Evolutionary conservation across 1,140 invertebrate species (phyloP), one percentile per base, ranked within the genome.

Genomic region (Atta cephalotes): DNA sequence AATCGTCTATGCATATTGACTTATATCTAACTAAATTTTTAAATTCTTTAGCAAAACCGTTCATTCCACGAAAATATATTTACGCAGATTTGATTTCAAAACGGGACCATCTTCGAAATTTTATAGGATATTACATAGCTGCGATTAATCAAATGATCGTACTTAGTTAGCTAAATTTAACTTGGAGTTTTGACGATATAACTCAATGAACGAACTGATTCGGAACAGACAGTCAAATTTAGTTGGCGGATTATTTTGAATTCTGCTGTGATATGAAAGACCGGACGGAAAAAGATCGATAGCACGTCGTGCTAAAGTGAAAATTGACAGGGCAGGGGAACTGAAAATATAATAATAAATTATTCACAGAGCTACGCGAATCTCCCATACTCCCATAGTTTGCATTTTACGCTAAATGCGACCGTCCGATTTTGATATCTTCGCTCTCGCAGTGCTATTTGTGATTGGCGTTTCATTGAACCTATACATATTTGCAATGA

Each of bases 201-300:
- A 82, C 71, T 74, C 56, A 72, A 74, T 82, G 68, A 74, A 74
- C 25, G 25, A 60, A 49, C 39, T 9, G 56, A 62, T 58, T 60
- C 31, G 53, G n/a, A 82, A 31, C 39, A 74, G 70, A 62, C 56
- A 6, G 70, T 10, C 53, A 25, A 28, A 82, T 82, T 82, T 82
- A 82, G 25, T 71, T 68, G 53, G 6, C 7, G 56, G 12, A 62
- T 35, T 82, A 82, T 82, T 82, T 80, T 21, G n/a, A 39, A 16
- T 70, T 74, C 7, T 7, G 35, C 35, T 5, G 28, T n/a, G n/a
- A 21, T 62, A 74, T 49, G 39, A 82, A 49, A 12, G 56, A 58
- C 10, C 14, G 12, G 14, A 45, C 21, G n/a, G 25, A 16, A 45
- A 12, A 45, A 18, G 14, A 65, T 80, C 63, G 49, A 53, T 35